Evolutionary conservation across 1,140 invertebrate genomes (phyloP), one percentile per base, ranked within the genome.

Genomic region (Panulirus ornatus): DNA sequence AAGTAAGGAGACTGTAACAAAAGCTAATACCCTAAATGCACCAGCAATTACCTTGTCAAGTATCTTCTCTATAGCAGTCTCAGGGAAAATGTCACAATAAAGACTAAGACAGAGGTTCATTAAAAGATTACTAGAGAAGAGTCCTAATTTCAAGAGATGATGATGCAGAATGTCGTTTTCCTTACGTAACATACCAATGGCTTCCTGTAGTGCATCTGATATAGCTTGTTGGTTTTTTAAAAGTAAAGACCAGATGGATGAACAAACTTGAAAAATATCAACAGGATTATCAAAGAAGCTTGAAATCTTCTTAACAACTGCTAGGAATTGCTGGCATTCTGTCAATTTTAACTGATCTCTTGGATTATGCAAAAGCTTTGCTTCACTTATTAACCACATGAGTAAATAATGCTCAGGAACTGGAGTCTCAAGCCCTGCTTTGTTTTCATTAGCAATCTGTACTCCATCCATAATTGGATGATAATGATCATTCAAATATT

Each of bases 41-140:
- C 97, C 97, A 73, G 97, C 97, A 93, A 96, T 96, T 22, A 98
- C 94, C 94, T 97, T 98, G 93, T 98, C 97, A 96, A 97, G 98
- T 88, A 98, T 96, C 96, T 96, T 97, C 92, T 95, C 96, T 89
- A 98, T 94, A 30, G 96, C 96, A 63, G 95, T 95, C 92, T 97
- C 96, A 92, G 96, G 96, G 63, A 98, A 94, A 22, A 97, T 94
- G 66, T 96, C 96, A 88, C 44, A 97, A 96, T 95, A 97, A 97
- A 93, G 96, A 97, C 71, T 95, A 96, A 91, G 95, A 95, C 93
- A 97, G 97, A 97, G 97, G 98, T 91, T 94, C 95, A 78, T 96
- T 95, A 70, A 97, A 94, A 27, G 96, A 96, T 75, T 96, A 70
- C 71, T 92, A 38, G 22, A 42, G 71, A 85, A 89, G 38, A 51